A percentile compares a stretch with the other conserved stretches of the same genome.
These are phyloP conservation scores for Eulemur rubriventer DNA, from an alignment of 2,797 vertebrate species.

Conservation along the genomic window DNA sequence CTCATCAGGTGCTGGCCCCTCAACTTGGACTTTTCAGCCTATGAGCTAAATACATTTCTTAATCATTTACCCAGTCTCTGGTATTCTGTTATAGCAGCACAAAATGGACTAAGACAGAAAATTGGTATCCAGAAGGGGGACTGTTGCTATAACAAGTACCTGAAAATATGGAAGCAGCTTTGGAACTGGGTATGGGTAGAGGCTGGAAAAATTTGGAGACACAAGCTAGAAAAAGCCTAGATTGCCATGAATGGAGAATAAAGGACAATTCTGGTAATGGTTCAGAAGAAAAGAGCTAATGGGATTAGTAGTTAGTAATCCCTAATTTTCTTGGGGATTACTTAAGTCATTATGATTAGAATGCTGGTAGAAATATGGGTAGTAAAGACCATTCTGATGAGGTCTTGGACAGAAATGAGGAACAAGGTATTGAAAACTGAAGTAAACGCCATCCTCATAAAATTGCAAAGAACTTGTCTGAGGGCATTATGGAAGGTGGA, in stretches of 20 bases:
- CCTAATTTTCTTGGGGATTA: not conserved
- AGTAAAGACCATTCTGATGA: not conserved
- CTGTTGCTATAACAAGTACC: not conserved
- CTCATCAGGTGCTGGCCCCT: not conserved
- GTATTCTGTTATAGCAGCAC: not conserved
- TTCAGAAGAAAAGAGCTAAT: not conserved
- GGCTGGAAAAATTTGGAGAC: not conserved
- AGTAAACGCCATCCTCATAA: not conserved
- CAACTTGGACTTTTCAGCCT: not conserved
- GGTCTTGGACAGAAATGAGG: not conserved
- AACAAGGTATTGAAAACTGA: not conserved
- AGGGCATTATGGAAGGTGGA: not conserved
- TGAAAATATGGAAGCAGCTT: not conserved
- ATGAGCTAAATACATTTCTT: not conserved
- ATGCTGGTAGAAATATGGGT: not conserved
- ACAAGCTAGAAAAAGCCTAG: not conserved
- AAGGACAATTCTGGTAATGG: not conserved
- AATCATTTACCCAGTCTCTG: not conserved
- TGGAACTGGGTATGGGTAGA: not conserved
- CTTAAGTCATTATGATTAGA: not conserved
- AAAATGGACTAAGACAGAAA: not conserved
- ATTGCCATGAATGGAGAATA: not conserved
- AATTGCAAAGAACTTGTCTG: not conserved
- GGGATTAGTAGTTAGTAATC: not conserved
- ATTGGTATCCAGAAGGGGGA: not conserved